Evolutionary conservation across 2,113 vertebrate genomes (phyloP), one percentile per base, ranked within the genome.

Genomic region (Sciurus niger): DNA sequence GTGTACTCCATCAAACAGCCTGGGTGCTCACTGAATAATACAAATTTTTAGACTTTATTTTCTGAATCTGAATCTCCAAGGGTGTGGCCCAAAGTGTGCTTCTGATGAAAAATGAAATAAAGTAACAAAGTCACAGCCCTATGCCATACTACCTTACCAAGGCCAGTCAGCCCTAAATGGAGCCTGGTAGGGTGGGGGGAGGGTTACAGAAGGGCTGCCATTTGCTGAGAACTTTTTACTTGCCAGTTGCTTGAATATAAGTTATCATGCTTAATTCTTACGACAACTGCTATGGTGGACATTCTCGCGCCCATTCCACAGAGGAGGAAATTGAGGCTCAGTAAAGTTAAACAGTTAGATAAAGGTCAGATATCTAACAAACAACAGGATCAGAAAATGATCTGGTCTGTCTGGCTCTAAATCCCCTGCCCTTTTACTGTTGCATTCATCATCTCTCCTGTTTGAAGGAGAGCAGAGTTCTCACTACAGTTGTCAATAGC

Each of bases 401-500:
- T 32, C 20, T 51, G 67, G 9, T 65, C 67, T 88, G 32, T 58
- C 28, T 28, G 17, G 65, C 60, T 77, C 72, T 72, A 65, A 60
- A 87, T 77, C 8, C 34, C 73, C n/a, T 0, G 1, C 32, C 24
- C 20, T 63, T n/a, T 40, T 68, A 14, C 65, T 28, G 30, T 55
- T 40, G 32, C 24, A 18, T 8, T 80, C 63, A 65, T 80, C 73
- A 89, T 80, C 74, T 76, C 20, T 70, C 53, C 20, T 13, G 9
- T 51, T 16, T n/a, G 37, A n/a, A 8, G 11, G 11, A 87, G 25
- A 74, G 20, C 2, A 34, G 28, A 34, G 14, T 24, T 85, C 51
- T 91, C 6, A 1, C 55, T 2, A 7, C 0, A 8, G 4, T 22
- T 0, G 0, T 13, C 63, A 55, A 37, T 2, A 48, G 65, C 3